Conservation (phyloP, 2,797 vertebrate species). For the Lemur catta region DNA sequence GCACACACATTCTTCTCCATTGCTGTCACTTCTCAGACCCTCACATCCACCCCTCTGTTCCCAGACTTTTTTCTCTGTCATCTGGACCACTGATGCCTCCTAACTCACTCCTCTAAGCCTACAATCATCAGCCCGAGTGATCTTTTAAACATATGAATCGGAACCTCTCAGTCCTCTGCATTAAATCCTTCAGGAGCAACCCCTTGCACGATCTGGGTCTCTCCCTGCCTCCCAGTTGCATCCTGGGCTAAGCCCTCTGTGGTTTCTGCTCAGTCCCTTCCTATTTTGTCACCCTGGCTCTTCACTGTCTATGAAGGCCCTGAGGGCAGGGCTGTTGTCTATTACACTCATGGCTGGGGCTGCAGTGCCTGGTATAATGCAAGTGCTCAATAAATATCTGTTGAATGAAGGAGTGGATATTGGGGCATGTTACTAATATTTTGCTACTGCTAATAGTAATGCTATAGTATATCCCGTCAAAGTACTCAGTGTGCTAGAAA, state of each 20-base stretch:
- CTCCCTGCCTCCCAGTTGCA: background rate
- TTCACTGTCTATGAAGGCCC: background rate
- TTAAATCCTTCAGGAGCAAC: background rate
- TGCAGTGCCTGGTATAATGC: background rate
- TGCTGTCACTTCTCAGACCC: background rate
- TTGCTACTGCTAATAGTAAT: background rate
- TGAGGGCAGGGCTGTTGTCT: background rate
- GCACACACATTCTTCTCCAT: background rate
- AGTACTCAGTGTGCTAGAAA: background rate
- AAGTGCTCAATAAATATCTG: background rate
- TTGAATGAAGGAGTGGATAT: background rate
- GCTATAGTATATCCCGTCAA: too few species aligned
- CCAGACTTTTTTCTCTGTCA: background rate
- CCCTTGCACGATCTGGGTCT: accelerated
- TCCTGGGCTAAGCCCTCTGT: background rate
- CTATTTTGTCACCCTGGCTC: background rate
- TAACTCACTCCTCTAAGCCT: background rate
- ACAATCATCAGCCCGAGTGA: background rate
- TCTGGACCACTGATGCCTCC: background rate
- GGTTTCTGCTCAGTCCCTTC: background rate
- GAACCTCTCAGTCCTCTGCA: background rate
- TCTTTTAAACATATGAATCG: background rate
- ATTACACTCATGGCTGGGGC: background rate
- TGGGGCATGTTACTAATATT: background rate
- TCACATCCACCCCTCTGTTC: background rate